Evolutionary conservation across 2,113 vertebrate species (phyloP).

Genomic region (Xenopus borealis): DNA sequence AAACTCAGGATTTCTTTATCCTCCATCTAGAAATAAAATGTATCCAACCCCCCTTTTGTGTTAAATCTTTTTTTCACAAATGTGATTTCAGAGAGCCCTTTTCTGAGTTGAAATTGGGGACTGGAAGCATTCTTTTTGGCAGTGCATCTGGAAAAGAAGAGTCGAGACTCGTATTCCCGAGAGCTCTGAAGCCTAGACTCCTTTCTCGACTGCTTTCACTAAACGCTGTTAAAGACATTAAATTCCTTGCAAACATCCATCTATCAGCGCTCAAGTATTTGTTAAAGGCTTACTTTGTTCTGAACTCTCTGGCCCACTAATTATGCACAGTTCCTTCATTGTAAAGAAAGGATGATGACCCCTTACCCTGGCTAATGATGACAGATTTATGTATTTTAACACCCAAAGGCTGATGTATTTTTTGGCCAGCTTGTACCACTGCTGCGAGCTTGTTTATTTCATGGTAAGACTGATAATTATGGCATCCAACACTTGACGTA

Average conservation of each 20-base stretch:
- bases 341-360: slow-evolving; percentile 56
- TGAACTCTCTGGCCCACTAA: slow-evolving; percentile 63
- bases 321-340: slow-evolving; percentile 61
- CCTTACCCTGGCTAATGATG: slow-evolving; percentile 58
- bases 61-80: slow-evolving; percentile 48
- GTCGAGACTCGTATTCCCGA: slow-evolving; percentile 51
- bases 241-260: slow-evolving; percentile 63
- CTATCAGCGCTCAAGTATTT: slow-evolving; percentile 62
- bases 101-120: slow-evolving; percentile 51
- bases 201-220: slow-evolving; percentile 54
- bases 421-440: slow-evolving; percentile 53
- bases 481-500: too few relatives aligned
- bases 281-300: slow-evolving; percentile 62
- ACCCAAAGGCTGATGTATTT: slow-evolving; percentile 60
- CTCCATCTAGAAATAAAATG: slow-evolving; percentile 21
- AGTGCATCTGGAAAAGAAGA: slow-evolving; percentile 59
- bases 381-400: slow-evolving; percentile 70
- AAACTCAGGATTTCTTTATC: slow-evolving; percentile 14
- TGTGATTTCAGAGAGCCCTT: slow-evolving; percentile 17
- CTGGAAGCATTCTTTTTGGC: slow-evolving; percentile 50
- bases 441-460: slow-evolving; percentile 51
- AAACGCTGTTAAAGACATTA: slow-evolving; percentile 68
- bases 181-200: slow-evolving; percentile 61
- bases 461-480: slow-evolving; percentile 40
- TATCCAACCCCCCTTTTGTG: slow-evolving; percentile 44